Evolutionary conservation across 92 coral and sea anemone genomes (phyloP), one percentile per base, ranked within the genome.

Genomic region (Paramuricea clavata): DNA sequence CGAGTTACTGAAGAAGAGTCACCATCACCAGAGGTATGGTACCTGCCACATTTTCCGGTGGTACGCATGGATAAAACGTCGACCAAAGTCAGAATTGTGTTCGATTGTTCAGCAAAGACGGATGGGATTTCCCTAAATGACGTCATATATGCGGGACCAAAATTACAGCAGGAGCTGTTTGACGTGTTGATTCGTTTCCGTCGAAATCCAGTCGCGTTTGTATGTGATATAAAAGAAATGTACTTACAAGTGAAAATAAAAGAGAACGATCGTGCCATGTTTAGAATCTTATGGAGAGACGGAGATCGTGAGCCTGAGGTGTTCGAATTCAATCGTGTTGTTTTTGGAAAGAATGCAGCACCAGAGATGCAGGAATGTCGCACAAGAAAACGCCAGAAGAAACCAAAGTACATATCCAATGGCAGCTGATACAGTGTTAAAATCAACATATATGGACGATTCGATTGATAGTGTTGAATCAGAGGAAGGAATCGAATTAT

Each of bases 391-490:
- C n/a, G 83, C 94, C 62, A 36, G 86, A 28, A 74, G 60, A 34
- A 22, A 87, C 69, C 36, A 82, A 91, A 60, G 49, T 52, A 27
- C 34, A 0, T 88, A 81, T 78, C 90, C 90, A 12, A 12, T 89
- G 69, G 92, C 94, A 8, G 92, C 92, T 36, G 92, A 91, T 34
- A 88, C 88, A 0, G 74, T 91, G 12, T 47, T 91, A 64, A 31
- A 50, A 27, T 30, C 56, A 30, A 5, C 49, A 73, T 19, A 39
- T 9, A 19, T 80, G 68, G 67, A 13, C 79, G 92, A 88, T 12
- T 83, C 74, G 6, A 33, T 90, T 0, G 90, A 90, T 74, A 86
- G 87, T 56, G 93, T 82, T 23, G 93, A 75, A 75, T 12, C 59
- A 50, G 62, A 90, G 28, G 61, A 80, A 6, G 89, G 90, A 22